Percentiles rank a stretch among this genome's conserved stretches.
Conservation (phyloP, 2,113 vertebrate genomes). For the Oceanites oceanicus region DNA sequence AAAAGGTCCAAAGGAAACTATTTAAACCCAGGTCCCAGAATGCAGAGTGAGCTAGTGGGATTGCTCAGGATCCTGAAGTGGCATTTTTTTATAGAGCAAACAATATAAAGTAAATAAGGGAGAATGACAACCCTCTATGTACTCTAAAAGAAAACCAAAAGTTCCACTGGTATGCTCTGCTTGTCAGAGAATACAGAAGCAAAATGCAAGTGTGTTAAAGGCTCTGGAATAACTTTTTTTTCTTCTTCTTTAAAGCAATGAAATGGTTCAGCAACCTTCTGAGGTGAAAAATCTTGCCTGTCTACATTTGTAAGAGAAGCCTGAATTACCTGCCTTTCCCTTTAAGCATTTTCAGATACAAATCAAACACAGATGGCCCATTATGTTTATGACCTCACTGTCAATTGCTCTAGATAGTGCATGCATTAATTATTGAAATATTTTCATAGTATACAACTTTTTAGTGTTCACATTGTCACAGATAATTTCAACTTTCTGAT, state of each 20-base stretch:
- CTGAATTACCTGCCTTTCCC: slow-evolving; percentile 75
- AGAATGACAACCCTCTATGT: slow-evolving; percentile 17
- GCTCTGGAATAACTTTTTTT: neutral
- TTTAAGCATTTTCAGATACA: slow-evolving; percentile 76
- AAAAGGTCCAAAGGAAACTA: slow-evolving; percentile 46
- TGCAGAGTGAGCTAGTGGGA: slow-evolving; percentile 18
- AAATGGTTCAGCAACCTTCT: slow-evolving; percentile 43
- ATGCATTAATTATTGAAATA: slow-evolving; percentile 80
- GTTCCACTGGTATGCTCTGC: neutral
- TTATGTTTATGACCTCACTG: slow-evolving; percentile 77
- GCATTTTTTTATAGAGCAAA: slow-evolving; percentile 41
- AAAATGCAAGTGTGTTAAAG: neutral
- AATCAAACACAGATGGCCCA: slow-evolving; percentile 80
- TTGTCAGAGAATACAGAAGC: slow-evolving; percentile 1
- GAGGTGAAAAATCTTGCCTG: slow-evolving; percentile 48
- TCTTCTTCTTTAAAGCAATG: slow-evolving; percentile 12
- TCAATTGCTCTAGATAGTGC: slow-evolving; percentile 77
- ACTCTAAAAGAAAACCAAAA: slow-evolving; percentile 20
- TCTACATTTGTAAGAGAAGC: slow-evolving; percentile 56
- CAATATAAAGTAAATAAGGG: slow-evolving; percentile 55
- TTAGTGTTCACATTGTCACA: slow-evolving; percentile 67
- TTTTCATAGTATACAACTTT: slow-evolving; percentile 77
- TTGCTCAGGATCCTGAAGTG: slow-evolving; percentile 38
- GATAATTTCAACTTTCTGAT: slow-evolving; percentile 77
- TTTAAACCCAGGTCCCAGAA: slow-evolving; percentile 40